Evolutionary conservation across 2,113 vertebrate species (phyloP).

Genomic region (Eubucco bourcierii): DNA sequence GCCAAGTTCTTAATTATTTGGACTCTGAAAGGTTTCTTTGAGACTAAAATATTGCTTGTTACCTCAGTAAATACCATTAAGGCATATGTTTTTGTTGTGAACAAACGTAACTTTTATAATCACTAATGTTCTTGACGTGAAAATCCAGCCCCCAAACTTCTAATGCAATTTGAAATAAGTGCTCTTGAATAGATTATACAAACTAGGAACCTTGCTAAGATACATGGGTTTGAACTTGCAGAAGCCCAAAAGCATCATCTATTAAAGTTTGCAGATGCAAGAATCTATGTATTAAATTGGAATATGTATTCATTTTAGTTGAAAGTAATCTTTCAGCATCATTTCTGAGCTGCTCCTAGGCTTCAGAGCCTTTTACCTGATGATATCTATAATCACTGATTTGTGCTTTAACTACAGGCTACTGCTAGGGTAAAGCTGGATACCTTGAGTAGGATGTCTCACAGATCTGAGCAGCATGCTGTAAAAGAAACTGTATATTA

Average conservation of each 20-base stretch:
- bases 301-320: not conserved
- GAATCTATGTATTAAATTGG: not conserved
- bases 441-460: not conserved
- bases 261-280: not conserved
- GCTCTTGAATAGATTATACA: not conserved
- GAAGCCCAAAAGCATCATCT: not conserved
- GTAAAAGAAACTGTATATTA: not conserved
- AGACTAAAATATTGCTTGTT: not conserved
- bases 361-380: not conserved
- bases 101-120: not conserved
- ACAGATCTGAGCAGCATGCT: not conserved
- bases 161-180: not conserved
- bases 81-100: not conserved
- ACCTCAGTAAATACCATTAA: not conserved
- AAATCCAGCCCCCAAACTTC: not conserved
- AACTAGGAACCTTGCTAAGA: not conserved
- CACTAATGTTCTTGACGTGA: not conserved
- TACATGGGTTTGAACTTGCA: accelerated
- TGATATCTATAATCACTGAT: not conserved
- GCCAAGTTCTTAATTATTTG: not conserved
- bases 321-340: not conserved
- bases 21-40: not conserved
- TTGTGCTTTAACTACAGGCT: not conserved
- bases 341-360: not conserved
- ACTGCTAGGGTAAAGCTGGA: not conserved